These are phyloP conservation scores for Labrus mixtus DNA, from an alignment of 2,113 vertebrate genomes.

Conservation along the genomic window DNA sequence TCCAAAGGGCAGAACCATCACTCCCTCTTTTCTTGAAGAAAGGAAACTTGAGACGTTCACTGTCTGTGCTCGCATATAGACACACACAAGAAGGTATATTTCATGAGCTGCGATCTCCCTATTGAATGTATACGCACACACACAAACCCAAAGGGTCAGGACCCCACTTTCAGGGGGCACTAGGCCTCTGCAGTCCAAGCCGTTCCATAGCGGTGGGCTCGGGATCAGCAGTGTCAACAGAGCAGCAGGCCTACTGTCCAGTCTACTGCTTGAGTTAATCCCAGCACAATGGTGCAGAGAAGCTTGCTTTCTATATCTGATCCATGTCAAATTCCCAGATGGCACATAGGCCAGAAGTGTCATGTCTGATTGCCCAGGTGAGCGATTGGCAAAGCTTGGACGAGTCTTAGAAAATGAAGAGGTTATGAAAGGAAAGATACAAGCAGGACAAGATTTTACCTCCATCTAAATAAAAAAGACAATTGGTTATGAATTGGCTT, in stretches of 20 bases:
- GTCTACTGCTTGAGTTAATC: conserved; percentile 79
- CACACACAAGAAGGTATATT: conserved; percentile 22
- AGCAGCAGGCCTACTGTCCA: conserved; percentile 72
- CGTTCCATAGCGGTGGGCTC: conserved; percentile 66
- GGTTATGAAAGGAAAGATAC: conserved; percentile 18
- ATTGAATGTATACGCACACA: conserved; percentile 11
- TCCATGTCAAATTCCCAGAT: conserved; percentile 73
- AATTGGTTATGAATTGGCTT: neutral
- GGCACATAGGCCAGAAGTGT: conserved; percentile 65
- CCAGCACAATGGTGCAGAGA: conserved; percentile 61
- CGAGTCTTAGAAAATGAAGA: conserved; percentile 13
- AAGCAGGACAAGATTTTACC: neutral
- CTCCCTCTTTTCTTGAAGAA: conserved; percentile 18
- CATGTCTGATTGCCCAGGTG: conserved; percentile 63
- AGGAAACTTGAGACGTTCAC: conserved; percentile 53
- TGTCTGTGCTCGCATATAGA: neutral
- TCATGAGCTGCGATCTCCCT: conserved; percentile 20
- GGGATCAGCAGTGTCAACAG: conserved; percentile 76
- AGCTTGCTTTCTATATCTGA: conserved; percentile 68
- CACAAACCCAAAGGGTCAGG: conserved; percentile 54
- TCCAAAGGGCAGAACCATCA: conserved; percentile 48
- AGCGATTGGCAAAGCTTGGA: conserved; percentile 52
- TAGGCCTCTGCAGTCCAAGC: conserved; percentile 60
- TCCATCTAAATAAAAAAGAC: neutral
- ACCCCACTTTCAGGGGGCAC: conserved; percentile 63